These are phyloP conservation scores for Lasiommata megera DNA, from an alignment of 2,888 invertebrate genomes.

Conservation along the genomic window DNA sequence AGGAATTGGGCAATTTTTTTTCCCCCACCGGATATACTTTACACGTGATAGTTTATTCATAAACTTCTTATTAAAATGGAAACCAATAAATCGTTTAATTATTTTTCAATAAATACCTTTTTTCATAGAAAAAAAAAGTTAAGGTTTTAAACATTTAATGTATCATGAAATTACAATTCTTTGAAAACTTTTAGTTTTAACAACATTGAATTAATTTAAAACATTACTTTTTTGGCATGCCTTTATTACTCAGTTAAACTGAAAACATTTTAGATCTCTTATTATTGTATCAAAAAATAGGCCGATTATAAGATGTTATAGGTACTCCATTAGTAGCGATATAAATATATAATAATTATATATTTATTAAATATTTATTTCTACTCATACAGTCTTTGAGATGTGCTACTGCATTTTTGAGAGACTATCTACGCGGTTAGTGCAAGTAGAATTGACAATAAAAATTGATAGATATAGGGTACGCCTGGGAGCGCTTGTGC, in stretches of 20 bases:
- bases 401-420: conserved; percentile 32
- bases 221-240: background rate
- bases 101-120: too few species aligned
- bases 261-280: background rate
- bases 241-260: conserved; percentile 2
- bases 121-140: too few species aligned
- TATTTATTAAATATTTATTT: conserved; percentile 35
- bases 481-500: conserved; percentile 2
- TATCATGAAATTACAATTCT: too few species aligned
- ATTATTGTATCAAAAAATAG: background rate
- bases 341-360: conserved; percentile 19
- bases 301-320: conserved; percentile 1
- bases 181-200: too few species aligned
- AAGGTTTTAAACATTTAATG: too few species aligned
- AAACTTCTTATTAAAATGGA: too few species aligned
- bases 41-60: background rate
- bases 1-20: background rate
- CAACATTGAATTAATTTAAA: background rate
- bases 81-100: too few species aligned
- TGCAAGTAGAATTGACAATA: conserved; percentile 61
- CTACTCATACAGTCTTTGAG: conserved; percentile 37
- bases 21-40: background rate
- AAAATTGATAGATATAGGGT: conserved; percentile 41
- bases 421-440: conserved; percentile 17
- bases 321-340: conserved; percentile 8